Percentiles rank a stretch among this genome's conserved stretches.
Conservation (phyloP, 2,797 vertebrate genomes). For the Ceryle rudis region DNA sequence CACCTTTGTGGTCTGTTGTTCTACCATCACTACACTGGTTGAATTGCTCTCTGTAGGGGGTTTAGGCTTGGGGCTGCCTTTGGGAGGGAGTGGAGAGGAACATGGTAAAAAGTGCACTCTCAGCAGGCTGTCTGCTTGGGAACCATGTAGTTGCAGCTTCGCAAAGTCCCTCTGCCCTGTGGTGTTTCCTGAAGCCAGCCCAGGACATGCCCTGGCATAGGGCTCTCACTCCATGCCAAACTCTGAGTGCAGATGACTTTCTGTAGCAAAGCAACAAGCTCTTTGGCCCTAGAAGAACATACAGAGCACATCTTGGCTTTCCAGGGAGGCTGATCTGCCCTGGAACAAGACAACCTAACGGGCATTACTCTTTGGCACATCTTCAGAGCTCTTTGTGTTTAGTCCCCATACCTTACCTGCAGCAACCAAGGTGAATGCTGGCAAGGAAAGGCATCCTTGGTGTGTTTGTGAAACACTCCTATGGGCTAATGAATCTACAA, state of each 20-base stretch:
- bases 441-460: not conserved
- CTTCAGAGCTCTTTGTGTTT: not conserved
- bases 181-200: not conserved
- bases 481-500: not conserved
- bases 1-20: not conserved
- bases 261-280: not conserved
- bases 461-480: not conserved
- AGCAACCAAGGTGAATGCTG: not conserved
- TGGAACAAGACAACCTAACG: not conserved
- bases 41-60: not conserved
- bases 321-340: not conserved
- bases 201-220: not conserved
- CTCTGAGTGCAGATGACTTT: not conserved
- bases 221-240: not conserved
- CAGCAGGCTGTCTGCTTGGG: not conserved
- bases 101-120: not conserved
- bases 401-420: not conserved
- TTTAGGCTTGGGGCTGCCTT: not conserved
- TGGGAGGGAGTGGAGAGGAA: not conserved
- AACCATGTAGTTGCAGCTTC: rapidly evolving
- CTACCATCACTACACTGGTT: rapidly evolving
- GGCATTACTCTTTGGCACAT: not conserved
- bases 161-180: not conserved
- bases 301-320: not conserved
- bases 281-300: not conserved